A percentile compares a stretch with the other conserved stretches of the same genome.
Conservation (phyloP, 2,113 vertebrate genomes). For the Choloepus hoffmanni region DNA sequence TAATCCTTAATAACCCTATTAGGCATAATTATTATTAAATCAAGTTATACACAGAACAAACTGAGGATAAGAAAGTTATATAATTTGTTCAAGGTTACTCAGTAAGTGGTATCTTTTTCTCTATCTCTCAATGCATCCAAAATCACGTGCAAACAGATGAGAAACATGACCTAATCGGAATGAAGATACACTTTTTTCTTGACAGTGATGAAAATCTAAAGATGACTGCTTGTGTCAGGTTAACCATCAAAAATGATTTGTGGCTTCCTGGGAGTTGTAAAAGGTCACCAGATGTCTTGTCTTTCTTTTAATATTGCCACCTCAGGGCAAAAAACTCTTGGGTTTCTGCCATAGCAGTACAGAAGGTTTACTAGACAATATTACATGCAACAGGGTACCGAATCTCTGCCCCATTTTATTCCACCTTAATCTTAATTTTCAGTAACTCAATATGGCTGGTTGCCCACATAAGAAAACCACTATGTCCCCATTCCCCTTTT, state of each 20-base stretch:
- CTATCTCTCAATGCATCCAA: not conserved
- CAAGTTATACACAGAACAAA: not conserved
- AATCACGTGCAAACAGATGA: not conserved
- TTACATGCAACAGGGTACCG: not conserved
- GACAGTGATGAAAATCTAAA: constrained; percentile 18
- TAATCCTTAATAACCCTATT: constrained; percentile 14
- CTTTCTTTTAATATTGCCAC: not conserved
- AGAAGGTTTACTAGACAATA: not conserved
- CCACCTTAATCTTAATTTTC: constrained; percentile 17
- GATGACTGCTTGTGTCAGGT: constrained; percentile 7
- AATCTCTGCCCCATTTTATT: not conserved
- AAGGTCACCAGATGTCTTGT: not conserved
- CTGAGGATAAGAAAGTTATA: not conserved
- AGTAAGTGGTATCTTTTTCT: not conserved
- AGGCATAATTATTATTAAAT: not conserved
- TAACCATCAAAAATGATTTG: not conserved
- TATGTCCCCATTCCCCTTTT: not conserved
- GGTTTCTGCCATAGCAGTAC: not conserved
- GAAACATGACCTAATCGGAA: not conserved
- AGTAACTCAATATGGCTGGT: not conserved
- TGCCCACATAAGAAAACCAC: not conserved
- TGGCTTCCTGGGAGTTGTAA: not conserved
- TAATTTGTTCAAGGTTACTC: not conserved
- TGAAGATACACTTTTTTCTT: not conserved
- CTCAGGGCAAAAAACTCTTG: not conserved